Evolutionary conservation across 2,113 vertebrate genomes (phyloP).

Genomic region (Nothobranchius kuhntae): DNA sequence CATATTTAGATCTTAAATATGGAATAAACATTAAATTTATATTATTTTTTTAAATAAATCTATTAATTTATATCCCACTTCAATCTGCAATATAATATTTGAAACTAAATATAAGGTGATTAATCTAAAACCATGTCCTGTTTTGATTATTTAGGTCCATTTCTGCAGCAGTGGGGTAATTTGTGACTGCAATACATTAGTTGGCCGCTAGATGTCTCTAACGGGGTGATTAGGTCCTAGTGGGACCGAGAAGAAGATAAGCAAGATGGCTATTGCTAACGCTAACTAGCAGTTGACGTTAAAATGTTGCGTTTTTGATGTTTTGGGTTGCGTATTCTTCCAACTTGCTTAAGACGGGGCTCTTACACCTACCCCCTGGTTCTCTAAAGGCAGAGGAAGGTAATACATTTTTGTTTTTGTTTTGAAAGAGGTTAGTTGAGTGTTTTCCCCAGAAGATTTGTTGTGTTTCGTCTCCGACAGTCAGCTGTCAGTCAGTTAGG

Average conservation of each 20-base stretch:
- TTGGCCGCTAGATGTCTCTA: slow-evolving; percentile 24
- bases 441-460: not conserved
- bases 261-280: slow-evolving; percentile 42
- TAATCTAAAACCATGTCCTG: no score
- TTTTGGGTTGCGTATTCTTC: not conserved
- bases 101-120: no score
- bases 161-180: no score
- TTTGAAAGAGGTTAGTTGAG: not conserved
- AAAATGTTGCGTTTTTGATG: slow-evolving; percentile 16
- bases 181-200: not conserved
- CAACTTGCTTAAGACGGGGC: accelerated
- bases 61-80: no score
- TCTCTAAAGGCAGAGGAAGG: accelerated
- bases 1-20: no score
- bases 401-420: not conserved
- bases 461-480: slow-evolving; percentile 14
- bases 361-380: accelerated
- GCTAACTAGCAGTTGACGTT: slow-evolving; percentile 15
- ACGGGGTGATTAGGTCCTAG: no score
- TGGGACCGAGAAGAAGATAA: slow-evolving; percentile 31
- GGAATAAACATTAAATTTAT: no score
- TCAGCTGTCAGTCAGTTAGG: slow-evolving; percentile 47
- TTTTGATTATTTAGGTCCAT: no score
- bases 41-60: no score
- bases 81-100: no score